Conservation (phyloP, 53 echinoderm and acorn worm genomes). For the Apostichopus leukothele region DNA sequence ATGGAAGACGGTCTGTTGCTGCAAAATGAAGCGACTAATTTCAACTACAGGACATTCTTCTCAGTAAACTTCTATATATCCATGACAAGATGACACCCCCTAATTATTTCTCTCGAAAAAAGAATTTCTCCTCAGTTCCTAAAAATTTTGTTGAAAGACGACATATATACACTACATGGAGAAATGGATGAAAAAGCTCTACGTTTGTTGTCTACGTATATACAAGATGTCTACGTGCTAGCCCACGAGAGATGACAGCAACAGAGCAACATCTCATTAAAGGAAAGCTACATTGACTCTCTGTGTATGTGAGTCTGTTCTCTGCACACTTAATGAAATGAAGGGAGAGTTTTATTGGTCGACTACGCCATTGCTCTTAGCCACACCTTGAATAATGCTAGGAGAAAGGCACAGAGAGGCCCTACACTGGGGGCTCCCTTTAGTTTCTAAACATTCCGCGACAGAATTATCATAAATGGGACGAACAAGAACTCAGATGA, state of each 20-base stretch:
- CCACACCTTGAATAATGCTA: slow-evolving; percentile 55
- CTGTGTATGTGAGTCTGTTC: slow-evolving; percentile 3
- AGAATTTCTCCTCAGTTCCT: slow-evolving; percentile 4
- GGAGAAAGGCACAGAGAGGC: slow-evolving; percentile 40
- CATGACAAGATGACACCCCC: not conserved
- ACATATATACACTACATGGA: slow-evolving; percentile 1
- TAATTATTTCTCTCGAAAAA: not conserved
- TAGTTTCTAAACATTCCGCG: not conserved
- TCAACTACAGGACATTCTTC: not conserved
- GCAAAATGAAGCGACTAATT: not conserved
- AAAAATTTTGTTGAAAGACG: slow-evolving; percentile 24
- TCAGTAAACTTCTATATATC: not conserved
- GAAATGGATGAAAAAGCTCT: slow-evolving; percentile 40
- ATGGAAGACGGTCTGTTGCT: slow-evolving; percentile 18
- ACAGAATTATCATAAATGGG: slow-evolving; percentile 44
- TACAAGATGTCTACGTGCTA: slow-evolving; percentile 41
- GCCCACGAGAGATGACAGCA: slow-evolving; percentile 35
- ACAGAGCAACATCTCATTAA: slow-evolving; percentile 43
- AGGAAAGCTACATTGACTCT: not conserved
- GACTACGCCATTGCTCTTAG: slow-evolving; percentile 36
- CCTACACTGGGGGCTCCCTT: slow-evolving; percentile 44
- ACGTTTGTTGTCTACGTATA: slow-evolving; percentile 19
- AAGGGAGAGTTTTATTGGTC: slow-evolving; percentile 40
- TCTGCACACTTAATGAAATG: slow-evolving; percentile 46
- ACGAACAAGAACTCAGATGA: slow-evolving; percentile 12